These are phyloP conservation scores for Nibea coibor DNA, from an alignment of 2,113 vertebrate species.

Conservation along the genomic window DNA sequence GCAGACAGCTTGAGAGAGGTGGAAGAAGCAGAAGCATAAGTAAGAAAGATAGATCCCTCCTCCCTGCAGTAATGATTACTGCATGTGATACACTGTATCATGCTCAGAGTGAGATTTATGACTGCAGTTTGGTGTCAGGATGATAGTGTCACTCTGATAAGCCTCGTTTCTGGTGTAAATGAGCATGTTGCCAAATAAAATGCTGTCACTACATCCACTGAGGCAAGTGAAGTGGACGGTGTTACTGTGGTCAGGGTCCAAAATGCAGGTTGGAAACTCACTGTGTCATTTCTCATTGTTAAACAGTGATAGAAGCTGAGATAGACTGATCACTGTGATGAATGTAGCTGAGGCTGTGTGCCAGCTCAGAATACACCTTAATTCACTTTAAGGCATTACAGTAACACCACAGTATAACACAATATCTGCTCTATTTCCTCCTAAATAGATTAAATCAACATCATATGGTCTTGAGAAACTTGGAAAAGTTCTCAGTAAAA, in stretches of 20 bases:
- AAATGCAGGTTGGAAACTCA: not conserved
- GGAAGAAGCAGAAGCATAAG: no score
- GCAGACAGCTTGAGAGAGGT: constrained; percentile 28
- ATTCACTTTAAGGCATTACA: not conserved
- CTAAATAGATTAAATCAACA: not conserved
- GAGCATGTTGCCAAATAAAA: constrained; percentile 31
- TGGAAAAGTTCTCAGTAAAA: not conserved
- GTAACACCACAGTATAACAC: not conserved
- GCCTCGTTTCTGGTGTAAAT: constrained; percentile 32
- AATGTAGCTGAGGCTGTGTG: not conserved
- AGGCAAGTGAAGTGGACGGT: not conserved
- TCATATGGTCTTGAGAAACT: not conserved
- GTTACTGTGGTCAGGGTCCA: not conserved
- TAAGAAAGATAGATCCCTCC: constrained; percentile 11
- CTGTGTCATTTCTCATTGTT: not conserved
- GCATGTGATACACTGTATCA: constrained; percentile 18
- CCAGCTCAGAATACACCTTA: not conserved
- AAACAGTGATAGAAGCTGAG: not conserved
- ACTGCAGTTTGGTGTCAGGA: constrained; percentile 31
- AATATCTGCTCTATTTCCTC: not conserved
- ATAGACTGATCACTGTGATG: not conserved
- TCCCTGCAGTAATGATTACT: constrained; percentile 21
- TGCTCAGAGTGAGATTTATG: constrained; percentile 26
- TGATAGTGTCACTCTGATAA: constrained; percentile 45
- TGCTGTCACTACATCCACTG: constrained; percentile 9